Evolutionary conservation across 2,888 invertebrate genomes (phyloP), one percentile per base, ranked within the genome.

Genomic region (Cephus pygmeus): DNA sequence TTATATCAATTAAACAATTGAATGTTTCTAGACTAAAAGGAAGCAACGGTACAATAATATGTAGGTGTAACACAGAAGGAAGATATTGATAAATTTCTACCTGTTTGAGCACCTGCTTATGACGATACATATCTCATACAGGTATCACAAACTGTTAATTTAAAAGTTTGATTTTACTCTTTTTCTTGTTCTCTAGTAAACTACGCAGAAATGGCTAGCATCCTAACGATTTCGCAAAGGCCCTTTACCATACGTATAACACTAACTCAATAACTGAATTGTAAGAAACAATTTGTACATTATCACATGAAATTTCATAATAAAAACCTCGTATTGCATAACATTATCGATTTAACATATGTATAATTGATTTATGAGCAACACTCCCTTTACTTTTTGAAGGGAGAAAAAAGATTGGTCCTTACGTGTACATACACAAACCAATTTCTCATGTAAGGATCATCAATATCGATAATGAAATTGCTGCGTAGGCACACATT

Each of bases 221-320:
- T 9, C 40, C 40, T 56, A 56, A 56, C 40, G 40, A 56, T 56
- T 56, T 56, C 85, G 77, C 86, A 87, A 83, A 84, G 79, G 83
- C 83, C 84, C 81, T 85, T 84, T 80, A 83, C 79, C 81, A 75
- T 80, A 82, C 81, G 80, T 77, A 79, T 79, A 81, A 77, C 84
- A 81, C 40, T 56, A 23, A 23, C 80, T 80, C 83, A 83, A 81
- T 81, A 83, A 81, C 84, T 79, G 83, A 84, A 82, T 76, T 79
- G 85, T 86, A 85, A 85, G 83, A 85, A 85, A 82, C 82, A 82
- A 84, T 87, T 88, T 88, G 88, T 88, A 88, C 86, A 88, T 86
- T 88, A 87, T 88, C 86, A 88, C 86, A 88, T 87, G 81, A 85
- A 85, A 83, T 87, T 84, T 81, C 80, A 75, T 81, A 82, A 82